Percentiles rank a stretch among this genome's conserved stretches.
phyloP scores from a whole-genome alignment of 2,888 invertebrate species.

The Barypeithes pellucidus region DNA sequence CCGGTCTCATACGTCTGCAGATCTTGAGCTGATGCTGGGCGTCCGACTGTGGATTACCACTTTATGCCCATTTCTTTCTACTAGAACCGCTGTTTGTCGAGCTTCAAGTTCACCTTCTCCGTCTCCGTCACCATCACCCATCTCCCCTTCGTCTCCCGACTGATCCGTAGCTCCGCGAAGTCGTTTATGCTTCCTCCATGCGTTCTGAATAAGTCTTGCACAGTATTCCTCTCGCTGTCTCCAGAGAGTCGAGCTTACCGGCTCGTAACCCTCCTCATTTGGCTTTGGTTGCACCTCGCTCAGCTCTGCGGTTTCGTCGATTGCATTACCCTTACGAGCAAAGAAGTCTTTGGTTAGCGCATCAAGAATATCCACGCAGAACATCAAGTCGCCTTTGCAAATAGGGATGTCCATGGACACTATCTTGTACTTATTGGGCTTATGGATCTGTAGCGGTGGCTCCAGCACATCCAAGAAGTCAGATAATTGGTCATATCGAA shows the following conservation, averaged over 20 bases:
- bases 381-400: conserved; percentile 97
- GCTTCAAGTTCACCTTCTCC: conserved; percentile 64
- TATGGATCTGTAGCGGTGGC: conserved; percentile 97
- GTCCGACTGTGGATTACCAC: conserved; percentile 93
- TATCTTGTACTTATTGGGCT: conserved; percentile 99
- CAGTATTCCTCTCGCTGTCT: conserved; percentile 97
- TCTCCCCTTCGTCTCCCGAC: conserved; percentile 66
- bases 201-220: conserved; percentile 94
- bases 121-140: conserved; percentile 59
- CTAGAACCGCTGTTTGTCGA: conserved; percentile 88
- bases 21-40: conserved; percentile 87
- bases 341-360: conserved; percentile 99
- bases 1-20: conserved; percentile 90
- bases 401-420: conserved; percentile 99
- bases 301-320: conserved; percentile 92
- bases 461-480: conserved; percentile 97
- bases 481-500: conserved; percentile 93
- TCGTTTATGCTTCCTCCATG: conserved; percentile 91
- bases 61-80: conserved; percentile 91
- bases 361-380: conserved; percentile 98
- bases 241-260: conserved; percentile 95
- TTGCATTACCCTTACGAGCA: conserved; percentile 95
- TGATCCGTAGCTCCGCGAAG: conserved; percentile 70
- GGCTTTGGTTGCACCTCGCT: conserved; percentile 88
- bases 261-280: conserved; percentile 93